A percentile compares a stretch with the other conserved stretches of the same genome.
These are phyloP conservation scores for Nymphalis io DNA, from an alignment of 1,140 invertebrate genomes.

Conservation along the genomic window DNA sequence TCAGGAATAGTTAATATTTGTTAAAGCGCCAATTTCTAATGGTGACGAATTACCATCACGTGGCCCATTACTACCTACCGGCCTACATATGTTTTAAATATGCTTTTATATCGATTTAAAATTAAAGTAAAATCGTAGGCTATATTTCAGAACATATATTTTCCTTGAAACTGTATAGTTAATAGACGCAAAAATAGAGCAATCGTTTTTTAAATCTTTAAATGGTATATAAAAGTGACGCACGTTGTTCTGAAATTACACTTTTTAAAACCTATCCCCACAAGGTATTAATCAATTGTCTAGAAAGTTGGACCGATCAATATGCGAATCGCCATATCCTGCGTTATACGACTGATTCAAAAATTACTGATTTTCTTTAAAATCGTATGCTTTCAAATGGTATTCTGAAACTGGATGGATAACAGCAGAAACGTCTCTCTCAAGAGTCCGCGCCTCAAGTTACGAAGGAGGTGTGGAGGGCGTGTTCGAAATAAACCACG, in stretches of 20 bases:
- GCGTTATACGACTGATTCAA: constrained; percentile 51
- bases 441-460: constrained; percentile 54
- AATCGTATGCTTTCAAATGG: constrained; percentile 37
- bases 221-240: not conserved
- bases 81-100: no score
- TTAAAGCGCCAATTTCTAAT: no score
- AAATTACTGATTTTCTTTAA: constrained; percentile 43
- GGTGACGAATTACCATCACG: no score
- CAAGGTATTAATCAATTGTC: constrained; percentile 71
- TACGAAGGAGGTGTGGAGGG: constrained; percentile 57
- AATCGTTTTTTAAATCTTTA: not conserved
- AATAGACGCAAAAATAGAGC: not conserved
- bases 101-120: no score
- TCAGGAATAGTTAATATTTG: no score
- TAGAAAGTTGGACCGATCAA: constrained; percentile 74
- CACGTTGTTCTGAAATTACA: not conserved
- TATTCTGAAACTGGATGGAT: constrained; percentile 58
- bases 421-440: constrained; percentile 62
- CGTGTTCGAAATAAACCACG: constrained; percentile 58
- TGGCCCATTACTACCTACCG: no score
- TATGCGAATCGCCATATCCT: constrained; percentile 64
- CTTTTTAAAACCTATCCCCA: constrained; percentile 38
- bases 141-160: no score
- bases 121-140: no score
- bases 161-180: no score